Evolutionary conservation across 2,888 invertebrate species (phyloP).

Genomic region (Microchrysa polita): DNA sequence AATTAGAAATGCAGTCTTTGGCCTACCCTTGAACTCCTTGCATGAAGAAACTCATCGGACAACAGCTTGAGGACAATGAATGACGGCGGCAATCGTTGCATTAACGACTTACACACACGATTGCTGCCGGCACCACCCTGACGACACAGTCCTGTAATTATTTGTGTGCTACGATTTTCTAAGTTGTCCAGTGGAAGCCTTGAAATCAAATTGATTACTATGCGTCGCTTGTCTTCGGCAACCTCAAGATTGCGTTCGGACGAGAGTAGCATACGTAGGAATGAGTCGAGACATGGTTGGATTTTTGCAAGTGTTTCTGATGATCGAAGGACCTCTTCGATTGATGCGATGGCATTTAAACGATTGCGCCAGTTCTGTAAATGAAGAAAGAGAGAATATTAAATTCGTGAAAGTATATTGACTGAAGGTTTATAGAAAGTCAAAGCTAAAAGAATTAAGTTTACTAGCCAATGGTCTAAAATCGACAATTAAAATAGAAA

Average conservation of each 20-base stretch:
- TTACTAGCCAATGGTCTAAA: neutral
- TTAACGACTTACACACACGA: constrained; percentile 64
- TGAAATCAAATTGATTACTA: constrained; percentile 62
- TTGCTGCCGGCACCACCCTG: constrained; percentile 63
- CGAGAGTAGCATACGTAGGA: constrained; percentile 72
- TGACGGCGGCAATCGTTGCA: constrained; percentile 64
- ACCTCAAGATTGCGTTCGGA: constrained; percentile 69
- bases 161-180: constrained; percentile 62
- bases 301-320: constrained; percentile 67
- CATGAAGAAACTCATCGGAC: constrained; percentile 64
- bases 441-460: neutral
- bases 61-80: constrained; percentile 63
- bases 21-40: constrained; percentile 63
- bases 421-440: neutral
- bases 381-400: constrained; percentile 15
- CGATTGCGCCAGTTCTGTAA: constrained; percentile 63
- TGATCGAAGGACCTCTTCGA: constrained; percentile 65
- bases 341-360: constrained; percentile 58
- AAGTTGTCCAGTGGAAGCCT: constrained; percentile 63
- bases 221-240: constrained; percentile 61
- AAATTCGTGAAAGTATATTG: too few species aligned
- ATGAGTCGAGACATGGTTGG: constrained; percentile 70
- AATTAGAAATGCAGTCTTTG: constrained; percentile 43
- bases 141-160: constrained; percentile 62
- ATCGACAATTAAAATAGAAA: too few species aligned